Evolutionary conservation across 2,113 vertebrate species (phyloP).

Genomic region (Gnathonemus echidnorhynchus): DNA sequence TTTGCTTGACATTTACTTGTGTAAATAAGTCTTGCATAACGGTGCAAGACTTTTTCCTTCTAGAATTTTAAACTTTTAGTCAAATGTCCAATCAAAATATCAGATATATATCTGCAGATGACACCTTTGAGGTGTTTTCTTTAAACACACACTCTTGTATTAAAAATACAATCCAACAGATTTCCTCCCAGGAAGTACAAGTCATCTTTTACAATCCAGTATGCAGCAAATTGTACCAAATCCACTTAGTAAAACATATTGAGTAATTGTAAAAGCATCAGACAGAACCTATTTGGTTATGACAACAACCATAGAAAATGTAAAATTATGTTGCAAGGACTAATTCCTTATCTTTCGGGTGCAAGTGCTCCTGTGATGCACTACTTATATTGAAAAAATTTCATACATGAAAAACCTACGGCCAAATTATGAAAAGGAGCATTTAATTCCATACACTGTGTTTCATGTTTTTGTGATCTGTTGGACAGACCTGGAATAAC

Average conservation of each 20-base stretch:
- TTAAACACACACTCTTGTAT: background rate
- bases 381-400: conserved; percentile 3
- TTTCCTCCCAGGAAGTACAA: background rate
- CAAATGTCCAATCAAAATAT: background rate
- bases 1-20: background rate
- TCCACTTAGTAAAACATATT: background rate
- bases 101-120: background rate
- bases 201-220: background rate
- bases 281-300: background rate
- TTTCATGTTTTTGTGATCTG: conserved; percentile 19
- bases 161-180: background rate
- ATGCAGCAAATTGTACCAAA: background rate
- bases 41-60: background rate
- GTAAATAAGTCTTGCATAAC: background rate
- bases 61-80: background rate
- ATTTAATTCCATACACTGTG: background rate
- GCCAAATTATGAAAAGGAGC: conserved; percentile 9
- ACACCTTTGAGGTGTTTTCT: background rate
- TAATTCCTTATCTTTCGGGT: conserved; percentile 21
- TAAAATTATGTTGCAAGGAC: background rate
- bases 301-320: background rate
- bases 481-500: conserved; percentile 10
- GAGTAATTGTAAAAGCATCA: background rate
- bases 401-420: conserved; percentile 7
- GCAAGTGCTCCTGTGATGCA: conserved; percentile 7